A percentile compares a stretch with the other conserved stretches of the same genome.
phyloP scores from a whole-genome alignment of 2,888 invertebrate genomes.

The Coleophora flavipennella region DNA sequence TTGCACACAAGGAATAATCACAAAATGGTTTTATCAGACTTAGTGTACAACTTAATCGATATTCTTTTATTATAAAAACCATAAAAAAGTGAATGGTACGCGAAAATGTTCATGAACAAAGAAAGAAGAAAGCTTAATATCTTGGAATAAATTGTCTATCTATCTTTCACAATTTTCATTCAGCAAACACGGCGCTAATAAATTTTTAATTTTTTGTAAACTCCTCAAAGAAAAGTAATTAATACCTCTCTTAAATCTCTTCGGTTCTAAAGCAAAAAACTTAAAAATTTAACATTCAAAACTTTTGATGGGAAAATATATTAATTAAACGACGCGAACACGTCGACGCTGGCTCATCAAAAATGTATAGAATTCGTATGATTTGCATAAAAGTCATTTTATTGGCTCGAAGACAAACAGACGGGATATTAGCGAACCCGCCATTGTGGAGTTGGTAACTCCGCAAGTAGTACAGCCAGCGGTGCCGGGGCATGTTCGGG shows the following conservation, averaged over 20 bases:
- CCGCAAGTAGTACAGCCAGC: not conserved
- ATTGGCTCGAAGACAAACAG: constrained; percentile 72
- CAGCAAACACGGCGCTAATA: too few relatives aligned
- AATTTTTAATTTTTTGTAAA: too few relatives aligned
- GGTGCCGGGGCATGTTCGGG: too few relatives aligned
- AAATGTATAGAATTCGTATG: constrained; percentile 73
- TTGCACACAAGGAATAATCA: too few relatives aligned
- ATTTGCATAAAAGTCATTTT: constrained; percentile 74
- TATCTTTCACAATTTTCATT: not conserved
- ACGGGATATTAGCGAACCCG: constrained; percentile 66
- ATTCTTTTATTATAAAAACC: too few relatives aligned
- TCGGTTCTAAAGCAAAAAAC: constrained; percentile 25
- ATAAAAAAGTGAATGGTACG: too few relatives aligned
- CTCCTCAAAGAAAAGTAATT: constrained; percentile 3
- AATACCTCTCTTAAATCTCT: constrained; percentile 5
- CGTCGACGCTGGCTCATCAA: constrained; percentile 62
- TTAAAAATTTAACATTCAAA: constrained; percentile 43
- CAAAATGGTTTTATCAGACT: too few relatives aligned
- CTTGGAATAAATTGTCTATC: too few relatives aligned
- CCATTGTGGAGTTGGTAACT: constrained; percentile 29
- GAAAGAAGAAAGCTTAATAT: too few relatives aligned
- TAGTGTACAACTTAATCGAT: too few relatives aligned
- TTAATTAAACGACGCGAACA: constrained; percentile 62
- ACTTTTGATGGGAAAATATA: constrained; percentile 64
- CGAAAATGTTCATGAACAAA: too few relatives aligned